Percentiles rank a stretch among this genome's conserved stretches.
Conservation (phyloP, 2,888 invertebrate species). For the Chirona hameri region DNA sequence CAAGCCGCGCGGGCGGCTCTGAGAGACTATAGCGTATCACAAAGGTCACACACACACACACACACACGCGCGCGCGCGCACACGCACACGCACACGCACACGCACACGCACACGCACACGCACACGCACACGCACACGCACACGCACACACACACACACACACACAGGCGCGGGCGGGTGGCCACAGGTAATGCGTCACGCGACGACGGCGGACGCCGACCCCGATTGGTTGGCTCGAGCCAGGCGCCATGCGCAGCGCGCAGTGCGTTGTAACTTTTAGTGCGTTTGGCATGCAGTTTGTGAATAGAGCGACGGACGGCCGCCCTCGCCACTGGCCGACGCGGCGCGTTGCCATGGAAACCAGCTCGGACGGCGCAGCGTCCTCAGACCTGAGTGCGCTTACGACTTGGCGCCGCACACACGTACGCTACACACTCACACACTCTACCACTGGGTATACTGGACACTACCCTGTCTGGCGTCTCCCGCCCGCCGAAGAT, state of each 20-base stretch:
- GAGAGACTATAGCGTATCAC: neutral
- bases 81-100: no score
- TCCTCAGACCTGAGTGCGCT: neutral
- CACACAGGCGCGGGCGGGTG: no score
- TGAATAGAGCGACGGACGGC: neutral
- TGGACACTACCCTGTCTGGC: neutral
- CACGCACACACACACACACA: neutral
- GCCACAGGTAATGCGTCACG: no score
- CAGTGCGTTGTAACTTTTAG: no score
- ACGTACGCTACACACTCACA: neutral
- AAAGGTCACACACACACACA: neutral
- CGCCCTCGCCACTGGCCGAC: neutral
- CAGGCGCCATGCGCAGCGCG: no score
- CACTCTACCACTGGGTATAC: neutral
- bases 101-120: no score
- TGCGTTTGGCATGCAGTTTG: neutral
- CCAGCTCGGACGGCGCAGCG: neutral
- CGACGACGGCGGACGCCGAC: no score
- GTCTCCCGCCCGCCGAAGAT: neutral
- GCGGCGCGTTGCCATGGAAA: constrained; percentile 10
- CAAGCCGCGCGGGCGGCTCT: neutral
- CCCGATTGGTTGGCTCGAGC: no score
- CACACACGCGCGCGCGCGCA: no score
- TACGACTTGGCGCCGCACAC: neutral
- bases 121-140: no score